Evolutionary conservation across 2,797 vertebrate genomes (phyloP).

Genomic region (Sebastes reedi): DNA sequence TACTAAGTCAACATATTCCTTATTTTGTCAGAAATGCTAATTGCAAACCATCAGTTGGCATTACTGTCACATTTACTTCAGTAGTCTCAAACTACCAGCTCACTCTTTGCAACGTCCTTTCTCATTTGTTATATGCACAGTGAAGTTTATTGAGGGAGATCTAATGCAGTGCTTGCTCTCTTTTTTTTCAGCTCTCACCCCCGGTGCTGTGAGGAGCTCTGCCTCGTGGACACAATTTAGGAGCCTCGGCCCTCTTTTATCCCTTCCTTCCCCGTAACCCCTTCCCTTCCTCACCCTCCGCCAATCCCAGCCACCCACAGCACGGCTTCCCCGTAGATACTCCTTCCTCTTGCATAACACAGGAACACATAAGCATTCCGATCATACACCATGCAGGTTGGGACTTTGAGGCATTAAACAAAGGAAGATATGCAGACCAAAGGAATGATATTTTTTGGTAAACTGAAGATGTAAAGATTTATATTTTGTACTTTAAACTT

Average conservation of each 20-base stretch:
- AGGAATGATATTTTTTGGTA: conserved; percentile 71
- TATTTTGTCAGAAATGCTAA: conserved; percentile 12
- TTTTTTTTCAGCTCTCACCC: conserved; percentile 68
- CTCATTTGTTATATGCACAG: conserved; percentile 15
- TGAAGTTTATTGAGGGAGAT: conserved; percentile 26
- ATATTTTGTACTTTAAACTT: conserved; percentile 69
- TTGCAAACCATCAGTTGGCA: conserved; percentile 1
- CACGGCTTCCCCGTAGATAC: conserved; percentile 37
- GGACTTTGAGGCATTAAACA: conserved; percentile 60
- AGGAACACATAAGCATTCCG: conserved; percentile 43
- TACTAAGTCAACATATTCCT: background rate
- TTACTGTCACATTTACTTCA: background rate
- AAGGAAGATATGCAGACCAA: conserved; percentile 55
- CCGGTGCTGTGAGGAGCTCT: conserved; percentile 59
- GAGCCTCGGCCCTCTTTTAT: conserved; percentile 50
- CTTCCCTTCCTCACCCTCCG: conserved; percentile 42
- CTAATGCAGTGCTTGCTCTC: conserved; percentile 50
- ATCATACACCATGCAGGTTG: conserved; percentile 42
- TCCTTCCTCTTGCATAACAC: conserved; percentile 40
- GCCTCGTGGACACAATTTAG: conserved; percentile 60
- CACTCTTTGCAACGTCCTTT: background rate
- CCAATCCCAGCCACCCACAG: conserved; percentile 43
- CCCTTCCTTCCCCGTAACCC: conserved; percentile 42
- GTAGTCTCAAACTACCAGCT: background rate
- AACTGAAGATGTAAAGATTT: conserved; percentile 67